Conservation (phyloP, 2,888 invertebrate genomes). For the Drosophila atroscutellata region DNA sequence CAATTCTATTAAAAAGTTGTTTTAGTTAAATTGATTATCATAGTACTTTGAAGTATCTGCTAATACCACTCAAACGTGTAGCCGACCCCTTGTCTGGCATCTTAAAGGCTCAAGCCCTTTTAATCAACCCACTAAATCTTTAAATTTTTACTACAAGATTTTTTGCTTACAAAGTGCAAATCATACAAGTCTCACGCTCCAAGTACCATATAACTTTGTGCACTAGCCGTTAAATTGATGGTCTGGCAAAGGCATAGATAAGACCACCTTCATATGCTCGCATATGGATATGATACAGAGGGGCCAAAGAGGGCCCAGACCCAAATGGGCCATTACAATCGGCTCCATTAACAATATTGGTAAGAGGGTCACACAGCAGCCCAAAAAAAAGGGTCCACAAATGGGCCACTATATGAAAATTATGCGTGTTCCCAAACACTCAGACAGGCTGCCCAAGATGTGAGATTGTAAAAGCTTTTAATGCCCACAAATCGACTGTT, state of each 20-base stretch:
- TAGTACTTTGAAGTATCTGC: neutral
- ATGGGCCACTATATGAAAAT: conserved; percentile 73
- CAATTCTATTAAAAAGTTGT: neutral
- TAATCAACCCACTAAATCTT: neutral
- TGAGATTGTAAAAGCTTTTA: conserved; percentile 72
- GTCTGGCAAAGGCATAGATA: conserved; percentile 40
- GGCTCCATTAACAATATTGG: conserved; percentile 77
- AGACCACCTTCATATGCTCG: conserved; percentile 47
- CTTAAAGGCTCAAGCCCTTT: neutral
- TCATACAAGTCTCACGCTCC: conserved; percentile 8
- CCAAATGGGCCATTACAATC: conserved; percentile 63
- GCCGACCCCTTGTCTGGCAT: neutral
- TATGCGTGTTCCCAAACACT: conserved; percentile 61
- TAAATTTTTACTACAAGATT: neutral
- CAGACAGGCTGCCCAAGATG: conserved; percentile 11
- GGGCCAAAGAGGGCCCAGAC: conserved; percentile 4
- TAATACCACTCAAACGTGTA: neutral
- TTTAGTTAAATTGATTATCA: neutral
- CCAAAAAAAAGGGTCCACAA: conserved; percentile 28
- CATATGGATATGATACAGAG: conserved; percentile 50
- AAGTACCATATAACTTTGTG: conserved; percentile 2
- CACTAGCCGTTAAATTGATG: conserved; percentile 61
- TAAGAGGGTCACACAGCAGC: conserved; percentile 26
- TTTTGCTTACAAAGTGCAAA: neutral
- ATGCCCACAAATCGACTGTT: conserved; percentile 65